A percentile compares a stretch with the other conserved stretches of the same genome.
phyloP scores from a whole-genome alignment of 2,888 invertebrate species.

The Adelphocoris suturalis region DNA sequence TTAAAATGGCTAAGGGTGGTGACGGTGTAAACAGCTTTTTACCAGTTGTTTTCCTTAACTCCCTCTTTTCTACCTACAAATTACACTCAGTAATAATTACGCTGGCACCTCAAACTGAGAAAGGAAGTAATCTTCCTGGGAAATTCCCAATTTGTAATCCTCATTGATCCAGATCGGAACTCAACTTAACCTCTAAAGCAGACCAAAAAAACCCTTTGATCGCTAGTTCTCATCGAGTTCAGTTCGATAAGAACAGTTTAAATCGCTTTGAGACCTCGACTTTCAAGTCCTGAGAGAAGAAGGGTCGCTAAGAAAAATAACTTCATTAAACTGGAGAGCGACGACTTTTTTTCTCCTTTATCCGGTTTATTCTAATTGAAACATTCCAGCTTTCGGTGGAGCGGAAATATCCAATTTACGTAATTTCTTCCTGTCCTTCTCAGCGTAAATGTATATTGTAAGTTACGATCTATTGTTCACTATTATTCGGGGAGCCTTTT shows the following conservation, averaged over 20 bases:
- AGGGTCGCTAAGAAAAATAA: conserved; percentile 40
- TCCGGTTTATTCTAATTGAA: conserved; percentile 48
- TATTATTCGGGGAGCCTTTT: not conserved
- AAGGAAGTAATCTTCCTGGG: too few species aligned
- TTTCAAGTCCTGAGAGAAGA: conserved; percentile 5
- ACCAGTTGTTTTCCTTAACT: too few species aligned
- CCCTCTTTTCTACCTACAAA: too few species aligned
- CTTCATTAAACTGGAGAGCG: conserved; percentile 22
- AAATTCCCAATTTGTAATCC: too few species aligned
- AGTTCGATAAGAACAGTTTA: conserved; percentile 14
- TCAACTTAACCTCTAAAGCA: not conserved
- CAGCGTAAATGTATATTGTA: not conserved
- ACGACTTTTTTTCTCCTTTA: not conserved
- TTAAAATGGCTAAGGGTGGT: too few species aligned
- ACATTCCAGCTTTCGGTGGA: not conserved
- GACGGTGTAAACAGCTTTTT: too few species aligned
- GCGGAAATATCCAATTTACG: conserved; percentile 37
- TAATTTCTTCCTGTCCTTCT: conserved; percentile 7
- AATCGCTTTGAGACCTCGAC: not conserved
- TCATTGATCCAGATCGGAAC: too few species aligned
- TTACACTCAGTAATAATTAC: too few species aligned
- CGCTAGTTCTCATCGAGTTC: not conserved
- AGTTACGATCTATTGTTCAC: not conserved
- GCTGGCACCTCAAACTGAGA: too few species aligned
- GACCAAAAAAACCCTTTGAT: not conserved